phyloP scores from a whole-genome alignment of 2,113 vertebrate genomes.

The Sisor rabdophorus region DNA sequence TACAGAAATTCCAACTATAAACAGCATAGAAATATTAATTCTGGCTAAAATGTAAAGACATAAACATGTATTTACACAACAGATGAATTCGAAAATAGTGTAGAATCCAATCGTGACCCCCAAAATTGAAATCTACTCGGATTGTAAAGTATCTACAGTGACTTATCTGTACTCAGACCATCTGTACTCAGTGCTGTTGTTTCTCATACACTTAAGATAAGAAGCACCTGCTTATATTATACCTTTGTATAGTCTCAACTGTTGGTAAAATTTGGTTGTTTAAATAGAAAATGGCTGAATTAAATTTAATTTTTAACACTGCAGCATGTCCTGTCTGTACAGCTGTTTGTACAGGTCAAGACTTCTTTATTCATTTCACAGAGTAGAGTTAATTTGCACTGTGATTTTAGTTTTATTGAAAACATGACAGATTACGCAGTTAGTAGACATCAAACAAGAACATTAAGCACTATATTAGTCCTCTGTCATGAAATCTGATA shows the following conservation, averaged over 20 bases:
- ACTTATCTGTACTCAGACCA: too few relatives aligned
- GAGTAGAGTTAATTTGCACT: slow-evolving; percentile 8
- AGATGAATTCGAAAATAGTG: too few relatives aligned
- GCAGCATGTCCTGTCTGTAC: background rate
- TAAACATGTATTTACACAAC: too few relatives aligned
- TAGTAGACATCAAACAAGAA: background rate
- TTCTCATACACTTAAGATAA: too few relatives aligned
- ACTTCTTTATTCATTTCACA: slow-evolving; percentile 4
- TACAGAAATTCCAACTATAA: too few relatives aligned
- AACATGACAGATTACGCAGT: background rate
- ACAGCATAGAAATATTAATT: too few relatives aligned
- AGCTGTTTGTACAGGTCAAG: background rate
- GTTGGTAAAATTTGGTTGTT: background rate
- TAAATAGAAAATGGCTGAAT: background rate
- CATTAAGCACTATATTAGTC: slow-evolving; percentile 20
- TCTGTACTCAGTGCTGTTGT: background rate
- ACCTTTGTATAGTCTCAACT: background rate
- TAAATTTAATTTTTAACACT: background rate
- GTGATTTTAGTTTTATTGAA: background rate
- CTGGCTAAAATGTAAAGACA: too few relatives aligned
- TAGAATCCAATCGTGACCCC: too few relatives aligned
- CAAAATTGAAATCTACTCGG: too few relatives aligned
- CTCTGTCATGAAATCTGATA: slow-evolving; percentile 29
- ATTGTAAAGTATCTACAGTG: too few relatives aligned
- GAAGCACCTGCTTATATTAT: background rate